Percentiles rank a stretch among this genome's conserved stretches.
Evolutionary conservation across 30 jellyfish, hydroid and myxozoan genomes (phyloP).

Genomic region (Calvadosia cruxmelitensis): DNA sequence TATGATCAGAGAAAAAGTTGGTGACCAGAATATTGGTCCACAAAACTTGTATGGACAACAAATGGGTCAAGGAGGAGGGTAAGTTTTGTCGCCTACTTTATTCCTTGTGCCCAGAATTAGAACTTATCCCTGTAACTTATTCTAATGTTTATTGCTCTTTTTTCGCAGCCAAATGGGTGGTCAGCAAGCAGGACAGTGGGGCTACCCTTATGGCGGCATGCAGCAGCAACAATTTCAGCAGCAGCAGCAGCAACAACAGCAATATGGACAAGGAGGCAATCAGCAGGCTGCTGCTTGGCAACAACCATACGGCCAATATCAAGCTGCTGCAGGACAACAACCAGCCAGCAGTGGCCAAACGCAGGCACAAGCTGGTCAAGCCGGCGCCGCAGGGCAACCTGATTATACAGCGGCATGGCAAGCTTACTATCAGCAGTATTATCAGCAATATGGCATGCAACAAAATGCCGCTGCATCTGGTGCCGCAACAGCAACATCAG

Average conservation of each 20-base stretch:
- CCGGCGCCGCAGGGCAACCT: constrained; percentile 13
- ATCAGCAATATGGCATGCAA: constrained; percentile 47
- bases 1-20: constrained; percentile 78
- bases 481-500: constrained; percentile 25
- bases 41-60: not conserved
- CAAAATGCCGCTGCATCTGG: constrained; percentile 43
- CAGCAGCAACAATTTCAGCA: constrained; percentile 28
- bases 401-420: constrained; percentile 84
- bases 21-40: constrained; percentile 25
- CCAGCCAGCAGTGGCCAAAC: constrained; percentile 34
- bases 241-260: constrained; percentile 39
- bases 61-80: not conserved
- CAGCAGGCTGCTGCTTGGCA: constrained; percentile 42
- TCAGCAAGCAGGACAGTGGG: constrained; percentile 15
- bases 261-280: constrained; percentile 25
- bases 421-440: constrained; percentile 65
- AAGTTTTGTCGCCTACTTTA: too few relatives aligned
- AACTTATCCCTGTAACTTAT: not conserved
- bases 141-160: not conserved
- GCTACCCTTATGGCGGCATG: constrained; percentile 16
- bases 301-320: constrained; percentile 41
- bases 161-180: not conserved
- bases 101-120: not conserved
- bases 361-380: constrained; percentile 7
- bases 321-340: constrained; percentile 51